Percentiles rank a stretch among this genome's conserved stretches.
phyloP scores from a whole-genome alignment of 2,888 invertebrate genomes.

The Cyclophora punctaria region DNA sequence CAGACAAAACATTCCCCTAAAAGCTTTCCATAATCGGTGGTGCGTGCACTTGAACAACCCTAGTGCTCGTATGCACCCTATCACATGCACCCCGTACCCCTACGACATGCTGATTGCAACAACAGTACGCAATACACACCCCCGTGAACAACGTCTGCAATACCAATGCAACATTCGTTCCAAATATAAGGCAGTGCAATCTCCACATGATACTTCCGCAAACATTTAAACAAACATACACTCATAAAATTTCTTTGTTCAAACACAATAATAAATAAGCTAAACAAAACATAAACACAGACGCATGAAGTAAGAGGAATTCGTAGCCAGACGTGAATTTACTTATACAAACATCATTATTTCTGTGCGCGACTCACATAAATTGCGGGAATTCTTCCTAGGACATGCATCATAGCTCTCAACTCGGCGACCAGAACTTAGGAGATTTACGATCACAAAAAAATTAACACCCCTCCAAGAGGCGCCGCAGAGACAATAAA shows the following conservation, averaged over 20 bases:
- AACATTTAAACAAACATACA: slow-evolving; percentile 1
- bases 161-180: too few relatives aligned
- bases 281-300: background rate
- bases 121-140: too few relatives aligned
- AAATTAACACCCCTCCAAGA: slow-evolving; percentile 10
- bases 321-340: slow-evolving; percentile 11
- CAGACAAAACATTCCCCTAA: slow-evolving; percentile 7
- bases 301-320: slow-evolving; percentile 11
- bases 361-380: slow-evolving; percentile 17
- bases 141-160: too few relatives aligned
- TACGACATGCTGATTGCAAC: too few relatives aligned
- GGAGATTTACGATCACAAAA: slow-evolving; percentile 21
- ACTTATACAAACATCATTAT: slow-evolving; percentile 17
- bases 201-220: too few relatives aligned
- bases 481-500: slow-evolving; percentile 18
- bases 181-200: too few relatives aligned
- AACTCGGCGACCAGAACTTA: slow-evolving; percentile 14
- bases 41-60: too few relatives aligned
- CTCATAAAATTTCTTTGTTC: too few relatives aligned
- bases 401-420: slow-evolving; percentile 13
- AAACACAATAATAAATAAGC: too few relatives aligned
- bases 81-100: background rate
- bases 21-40: slow-evolving; percentile 5
- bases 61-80: slow-evolving; percentile 1
- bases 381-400: slow-evolving; percentile 17